phyloP scores from a whole-genome alignment of 2,888 invertebrate genomes.

The Tribolium freemani region DNA sequence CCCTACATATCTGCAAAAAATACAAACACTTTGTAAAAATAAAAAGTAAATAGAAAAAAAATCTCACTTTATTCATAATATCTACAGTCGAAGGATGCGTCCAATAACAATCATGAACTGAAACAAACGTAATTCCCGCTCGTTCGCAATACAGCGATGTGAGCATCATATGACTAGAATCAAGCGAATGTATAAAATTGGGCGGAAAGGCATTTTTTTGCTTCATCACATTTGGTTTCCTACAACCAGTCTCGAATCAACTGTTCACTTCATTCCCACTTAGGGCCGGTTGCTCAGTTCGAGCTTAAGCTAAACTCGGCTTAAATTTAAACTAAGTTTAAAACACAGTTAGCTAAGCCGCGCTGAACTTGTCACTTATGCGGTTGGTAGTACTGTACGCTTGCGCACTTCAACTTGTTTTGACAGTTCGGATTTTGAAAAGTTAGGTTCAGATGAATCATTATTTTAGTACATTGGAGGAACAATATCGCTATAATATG shows the following conservation, averaged over 20 bases:
- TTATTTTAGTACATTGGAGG: no score
- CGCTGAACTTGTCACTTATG: no score
- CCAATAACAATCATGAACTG: constrained; percentile 99
- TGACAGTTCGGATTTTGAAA: no score
- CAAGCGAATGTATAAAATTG: constrained; percentile 98
- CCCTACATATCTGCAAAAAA: constrained; percentile 86
- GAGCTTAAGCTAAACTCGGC: no score
- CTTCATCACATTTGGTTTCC: constrained; percentile 86
- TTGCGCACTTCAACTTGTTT: no score
- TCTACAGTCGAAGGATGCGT: constrained; percentile 93
- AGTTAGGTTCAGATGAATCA: no score
- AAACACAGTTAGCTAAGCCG: no score
- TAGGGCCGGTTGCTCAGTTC: no score
- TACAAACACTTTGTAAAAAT: not conserved
- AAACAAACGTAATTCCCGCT: constrained; percentile 89
- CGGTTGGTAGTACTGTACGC: no score
- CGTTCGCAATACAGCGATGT: constrained; percentile 92
- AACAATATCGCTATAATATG: no score
- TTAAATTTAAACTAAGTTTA: no score
- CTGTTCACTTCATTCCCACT: not conserved
- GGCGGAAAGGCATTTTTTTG: constrained; percentile 99
- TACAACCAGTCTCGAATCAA: not conserved
- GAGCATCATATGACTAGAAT: constrained; percentile 99
- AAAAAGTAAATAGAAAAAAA: no score
- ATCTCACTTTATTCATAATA: constrained; percentile 85